Base-by-base conservation (phyloP, 2,888 invertebrate species). In the Taphrorychus bicolor region DNA sequence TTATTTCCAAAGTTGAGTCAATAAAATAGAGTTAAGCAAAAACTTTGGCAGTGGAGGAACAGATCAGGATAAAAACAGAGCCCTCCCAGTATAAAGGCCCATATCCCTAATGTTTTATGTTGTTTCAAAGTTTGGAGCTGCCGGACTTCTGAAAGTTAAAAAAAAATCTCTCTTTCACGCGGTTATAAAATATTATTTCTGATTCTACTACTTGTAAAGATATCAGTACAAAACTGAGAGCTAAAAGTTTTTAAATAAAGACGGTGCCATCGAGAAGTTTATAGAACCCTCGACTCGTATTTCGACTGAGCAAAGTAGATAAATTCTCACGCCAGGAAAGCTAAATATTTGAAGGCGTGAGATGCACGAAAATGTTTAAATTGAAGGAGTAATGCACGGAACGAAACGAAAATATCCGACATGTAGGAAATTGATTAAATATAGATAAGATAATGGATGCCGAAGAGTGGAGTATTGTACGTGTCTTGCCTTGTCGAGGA, bases 1-100 rank as follows among this genome's bases (percentile, higher is more conserved):
- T 63, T 63, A 63, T 63, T 63, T 63, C 41, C 21, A 57, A 63
- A 63, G 45, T 63, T 63, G 18, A 49, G 19, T 56, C 56, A 56
- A 63, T 63, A 57, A 64, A 64, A 64, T 64, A 64, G 51, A 64
- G 64, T 64, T 64, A 59, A 64, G 59, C 49, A 64, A 64, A 64
- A 64, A 64, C 58, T 64, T 64, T 52, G 52, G 59, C 56, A 57
- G 40, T 59, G 23, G 17, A 23, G 58, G 64, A 23, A 32, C 45
- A 58, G 41, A 42, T 48, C 23, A 40, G 16, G 59, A 64, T 52
- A 64, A 64, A 64, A 64, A 64, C 49, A 32, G 21, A 24, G 49
- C 41, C 23, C 22, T 32, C 14, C 49, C 53, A 18, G 40, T 58
- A 58, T 52, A 64, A 41, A 58, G 51, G 52, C 56, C 49, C 14